phyloP scores from a whole-genome alignment of 2,113 vertebrate species.

The Gallinago media region DNA sequence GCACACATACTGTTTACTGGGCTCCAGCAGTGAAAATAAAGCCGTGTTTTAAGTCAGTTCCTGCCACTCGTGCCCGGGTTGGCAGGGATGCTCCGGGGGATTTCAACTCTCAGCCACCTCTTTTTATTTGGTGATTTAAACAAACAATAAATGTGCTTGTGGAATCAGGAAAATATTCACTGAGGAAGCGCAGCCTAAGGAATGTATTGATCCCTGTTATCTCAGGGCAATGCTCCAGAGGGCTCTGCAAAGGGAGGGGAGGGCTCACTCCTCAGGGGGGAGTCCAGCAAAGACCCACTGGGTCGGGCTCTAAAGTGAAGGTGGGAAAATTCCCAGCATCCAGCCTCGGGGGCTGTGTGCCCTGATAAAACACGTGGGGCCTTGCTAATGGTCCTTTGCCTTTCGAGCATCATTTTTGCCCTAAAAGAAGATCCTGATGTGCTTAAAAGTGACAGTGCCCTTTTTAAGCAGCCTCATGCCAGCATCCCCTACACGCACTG shows the following conservation, averaged over 20 bases:
- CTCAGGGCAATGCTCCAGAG: background rate
- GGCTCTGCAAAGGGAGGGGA: background rate
- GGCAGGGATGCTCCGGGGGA: background rate
- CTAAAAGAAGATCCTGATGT: background rate
- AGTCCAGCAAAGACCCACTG: background rate
- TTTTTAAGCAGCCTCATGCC: background rate
- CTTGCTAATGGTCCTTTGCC: background rate
- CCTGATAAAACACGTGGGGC: background rate
- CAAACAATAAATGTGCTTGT: background rate
- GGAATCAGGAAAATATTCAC: background rate
- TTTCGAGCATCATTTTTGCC: background rate
- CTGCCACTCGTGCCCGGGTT: background rate
- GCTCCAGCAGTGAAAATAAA: background rate
- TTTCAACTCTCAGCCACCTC: background rate
- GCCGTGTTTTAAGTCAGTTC: background rate
- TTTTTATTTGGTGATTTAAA: background rate
- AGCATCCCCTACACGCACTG: background rate
- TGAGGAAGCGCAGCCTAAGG: background rate
- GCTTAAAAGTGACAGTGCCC: background rate
- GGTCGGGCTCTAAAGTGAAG: background rate
- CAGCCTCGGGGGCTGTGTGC: background rate
- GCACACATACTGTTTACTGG: background rate
- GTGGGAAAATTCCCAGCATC: background rate
- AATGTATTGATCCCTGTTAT: background rate
- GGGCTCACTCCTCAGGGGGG: background rate